Percentiles rank a stretch among this genome's conserved stretches.
phyloP scores from a whole-genome alignment of 2,888 invertebrate species.

The Parascotia fuliginaria region DNA sequence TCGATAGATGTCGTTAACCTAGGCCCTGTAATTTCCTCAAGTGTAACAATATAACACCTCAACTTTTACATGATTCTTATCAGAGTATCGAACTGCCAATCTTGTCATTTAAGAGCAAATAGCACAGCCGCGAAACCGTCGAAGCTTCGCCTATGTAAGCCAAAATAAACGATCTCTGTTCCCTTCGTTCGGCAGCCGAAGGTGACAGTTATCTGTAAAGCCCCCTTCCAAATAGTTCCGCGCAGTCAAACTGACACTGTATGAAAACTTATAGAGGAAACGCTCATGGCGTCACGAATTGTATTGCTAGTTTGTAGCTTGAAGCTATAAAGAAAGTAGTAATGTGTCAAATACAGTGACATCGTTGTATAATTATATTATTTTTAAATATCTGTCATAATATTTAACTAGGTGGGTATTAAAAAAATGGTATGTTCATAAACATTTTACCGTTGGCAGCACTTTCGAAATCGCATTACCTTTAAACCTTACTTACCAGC shows the following conservation, averaged over 20 bases:
- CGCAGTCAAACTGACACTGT: slow-evolving; percentile 25
- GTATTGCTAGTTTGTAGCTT: background rate
- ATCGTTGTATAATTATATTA: too few relatives aligned
- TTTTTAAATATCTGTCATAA: too few relatives aligned
- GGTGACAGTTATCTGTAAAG: slow-evolving; percentile 37
- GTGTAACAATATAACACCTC: background rate
- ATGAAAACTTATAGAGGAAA: slow-evolving; percentile 14
- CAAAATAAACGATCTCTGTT: slow-evolving; percentile 38
- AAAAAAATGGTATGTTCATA: too few relatives aligned
- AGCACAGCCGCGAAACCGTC: slow-evolving; percentile 10
- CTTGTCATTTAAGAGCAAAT: slow-evolving; percentile 21
- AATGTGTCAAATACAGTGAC: background rate
- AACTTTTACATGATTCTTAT: slow-evolving; percentile 8
- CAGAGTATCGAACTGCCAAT: slow-evolving; percentile 8
- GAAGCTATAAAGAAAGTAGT: too few relatives aligned
- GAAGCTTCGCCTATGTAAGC: slow-evolving; percentile 22
- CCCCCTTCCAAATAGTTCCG: slow-evolving; percentile 31
- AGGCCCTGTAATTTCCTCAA: background rate
- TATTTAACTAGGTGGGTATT: too few relatives aligned
- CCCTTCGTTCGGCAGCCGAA: slow-evolving; percentile 12
- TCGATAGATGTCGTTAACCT: too few relatives aligned
- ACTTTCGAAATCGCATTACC: too few relatives aligned
- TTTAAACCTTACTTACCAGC: too few relatives aligned
- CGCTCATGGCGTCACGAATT: background rate
- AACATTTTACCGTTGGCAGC: too few relatives aligned